A percentile compares a stretch with the other conserved stretches of the same genome.
These are phyloP conservation scores for Caenorhabditis sp. DNA, from an alignment of 2,888 invertebrate genomes.

Conservation along the genomic window DNA sequence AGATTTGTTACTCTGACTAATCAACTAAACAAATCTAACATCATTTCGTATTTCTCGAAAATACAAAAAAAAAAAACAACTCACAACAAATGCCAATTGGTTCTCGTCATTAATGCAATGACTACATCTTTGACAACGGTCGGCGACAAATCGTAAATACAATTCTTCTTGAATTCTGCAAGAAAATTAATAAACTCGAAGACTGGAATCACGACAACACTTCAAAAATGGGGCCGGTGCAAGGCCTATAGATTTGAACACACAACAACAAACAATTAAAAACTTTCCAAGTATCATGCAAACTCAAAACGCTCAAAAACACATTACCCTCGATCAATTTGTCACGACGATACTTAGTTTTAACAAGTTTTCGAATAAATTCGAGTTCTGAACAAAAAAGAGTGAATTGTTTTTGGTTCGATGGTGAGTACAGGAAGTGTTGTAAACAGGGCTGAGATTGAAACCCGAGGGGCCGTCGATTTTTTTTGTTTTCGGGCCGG, in stretches of 20 bases:
- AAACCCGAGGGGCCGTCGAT: no score
- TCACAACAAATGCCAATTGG: slow-evolving; percentile 67
- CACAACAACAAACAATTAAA: neutral
- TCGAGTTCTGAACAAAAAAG: slow-evolving; percentile 5
- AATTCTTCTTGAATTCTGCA: slow-evolving; percentile 46
- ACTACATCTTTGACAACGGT: slow-evolving; percentile 68
- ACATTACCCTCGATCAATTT: slow-evolving; percentile 32
- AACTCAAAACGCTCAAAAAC: slow-evolving; percentile 16
- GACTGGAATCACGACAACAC: no score
- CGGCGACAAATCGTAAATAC: slow-evolving; percentile 69
- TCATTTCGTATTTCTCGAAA: neutral
- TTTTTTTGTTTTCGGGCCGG: no score
- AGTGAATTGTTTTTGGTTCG: neutral
- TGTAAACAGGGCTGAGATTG: no score
- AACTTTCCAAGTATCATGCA: neutral
- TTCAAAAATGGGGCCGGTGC: no score
- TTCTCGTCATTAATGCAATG: slow-evolving; percentile 62
- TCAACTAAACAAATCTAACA: neutral
- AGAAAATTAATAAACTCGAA: no score
- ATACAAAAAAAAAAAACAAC: slow-evolving; percentile 15
- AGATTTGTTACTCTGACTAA: no score
- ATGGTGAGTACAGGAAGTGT: no score
- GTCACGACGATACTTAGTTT: slow-evolving; percentile 30
- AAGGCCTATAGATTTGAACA: no score
- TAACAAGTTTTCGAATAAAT: slow-evolving; percentile 34